Conservation (phyloP, 2,797 vertebrate species). For the Sylvia borin region DNA sequence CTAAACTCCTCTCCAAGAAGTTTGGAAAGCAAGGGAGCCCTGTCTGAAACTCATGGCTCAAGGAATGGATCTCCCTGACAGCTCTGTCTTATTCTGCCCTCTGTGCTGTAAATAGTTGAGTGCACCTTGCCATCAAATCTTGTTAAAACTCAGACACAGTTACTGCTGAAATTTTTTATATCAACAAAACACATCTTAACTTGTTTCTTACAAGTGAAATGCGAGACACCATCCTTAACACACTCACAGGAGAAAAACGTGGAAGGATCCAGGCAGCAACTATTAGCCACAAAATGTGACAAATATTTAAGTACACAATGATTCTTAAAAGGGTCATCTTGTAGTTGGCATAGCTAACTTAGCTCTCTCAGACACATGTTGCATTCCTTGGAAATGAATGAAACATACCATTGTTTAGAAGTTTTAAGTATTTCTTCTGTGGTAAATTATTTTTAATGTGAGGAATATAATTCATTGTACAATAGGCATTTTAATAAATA, state of each 20-base stretch:
- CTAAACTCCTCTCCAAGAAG: not conserved
- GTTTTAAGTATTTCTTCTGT: not conserved
- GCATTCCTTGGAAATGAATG: not conserved
- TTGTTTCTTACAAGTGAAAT: not conserved
- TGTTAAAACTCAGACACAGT: not conserved
- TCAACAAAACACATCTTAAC: fast-evolving
- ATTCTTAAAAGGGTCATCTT: not conserved
- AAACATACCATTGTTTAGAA: not conserved
- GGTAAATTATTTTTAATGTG: not conserved
- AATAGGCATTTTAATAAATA: not conserved
- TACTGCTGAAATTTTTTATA: not conserved
- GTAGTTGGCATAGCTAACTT: not conserved
- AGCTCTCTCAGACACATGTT: not conserved
- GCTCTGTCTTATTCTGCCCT: not conserved
- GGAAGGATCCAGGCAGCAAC: not conserved
- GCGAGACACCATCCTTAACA: not conserved
- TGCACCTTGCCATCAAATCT: not conserved
- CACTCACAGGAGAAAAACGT: not conserved
- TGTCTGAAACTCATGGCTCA: not conserved
- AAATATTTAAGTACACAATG: not conserved
- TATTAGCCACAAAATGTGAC: not conserved
- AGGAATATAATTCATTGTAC: not conserved
- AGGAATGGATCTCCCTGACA: not conserved
- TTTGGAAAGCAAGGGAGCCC: not conserved
- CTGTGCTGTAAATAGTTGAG: not conserved